A percentile compares a stretch with the other conserved stretches of the same genome.
These are phyloP conservation scores for Xanthia togata DNA, from an alignment of 2,888 invertebrate species.

Conservation along the genomic window DNA sequence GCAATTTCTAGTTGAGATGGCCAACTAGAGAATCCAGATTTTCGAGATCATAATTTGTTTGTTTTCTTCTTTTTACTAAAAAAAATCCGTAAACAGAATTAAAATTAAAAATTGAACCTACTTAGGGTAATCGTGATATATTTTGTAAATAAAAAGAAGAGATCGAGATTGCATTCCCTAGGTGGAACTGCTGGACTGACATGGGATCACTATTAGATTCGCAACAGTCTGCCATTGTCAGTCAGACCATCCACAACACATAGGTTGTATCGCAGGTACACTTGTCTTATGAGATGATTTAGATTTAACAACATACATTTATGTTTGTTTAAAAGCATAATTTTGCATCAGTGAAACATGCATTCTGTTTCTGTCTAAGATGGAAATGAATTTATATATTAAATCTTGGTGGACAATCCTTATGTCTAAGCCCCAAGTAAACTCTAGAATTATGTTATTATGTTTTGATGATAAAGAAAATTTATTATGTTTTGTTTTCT, in stretches of 20 bases:
- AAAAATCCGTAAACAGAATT: too few relatives aligned
- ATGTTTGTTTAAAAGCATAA: conserved; percentile 24
- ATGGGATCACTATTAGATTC: background rate
- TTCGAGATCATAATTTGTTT: background rate
- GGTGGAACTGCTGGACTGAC: background rate
- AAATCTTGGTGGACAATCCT: conserved; percentile 11
- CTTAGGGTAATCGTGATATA: background rate
- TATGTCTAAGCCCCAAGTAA: conserved; percentile 11
- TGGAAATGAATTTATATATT: conserved; percentile 18
- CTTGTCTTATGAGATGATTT: conserved; percentile 35
- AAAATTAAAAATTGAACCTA: background rate
- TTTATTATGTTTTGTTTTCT: background rate
- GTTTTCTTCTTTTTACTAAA: too few relatives aligned
- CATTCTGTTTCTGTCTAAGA: conserved; percentile 25
- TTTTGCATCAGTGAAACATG: conserved; percentile 30
- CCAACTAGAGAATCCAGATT: background rate
- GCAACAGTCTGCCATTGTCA: background rate
- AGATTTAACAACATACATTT: conserved; percentile 24
- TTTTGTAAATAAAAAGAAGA: background rate
- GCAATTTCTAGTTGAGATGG: conserved; percentile 1
- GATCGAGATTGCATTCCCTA: conserved; percentile 13
- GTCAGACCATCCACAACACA: conserved; percentile 15
- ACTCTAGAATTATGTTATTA: background rate
- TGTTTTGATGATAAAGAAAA: too few relatives aligned
- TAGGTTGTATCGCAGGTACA: conserved; percentile 36